Conservation (phyloP, 2,888 invertebrate genomes). For the Portevinia maculata region DNA sequence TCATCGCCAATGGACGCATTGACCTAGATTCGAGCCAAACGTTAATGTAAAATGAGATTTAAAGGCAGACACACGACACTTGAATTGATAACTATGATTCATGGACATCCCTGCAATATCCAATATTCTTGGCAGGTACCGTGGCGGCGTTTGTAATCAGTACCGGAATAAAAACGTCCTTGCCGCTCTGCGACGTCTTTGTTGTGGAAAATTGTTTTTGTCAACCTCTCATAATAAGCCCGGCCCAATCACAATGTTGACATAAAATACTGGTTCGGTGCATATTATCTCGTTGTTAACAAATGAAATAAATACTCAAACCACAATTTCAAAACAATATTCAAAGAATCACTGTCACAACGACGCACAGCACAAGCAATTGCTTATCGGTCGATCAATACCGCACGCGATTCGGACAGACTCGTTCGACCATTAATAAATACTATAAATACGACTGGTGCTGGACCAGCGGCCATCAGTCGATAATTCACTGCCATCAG, state of each 20-base stretch:
- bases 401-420: conserved; percentile 34
- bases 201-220: conserved; percentile 22
- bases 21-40: conserved; percentile 18
- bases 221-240: conserved; percentile 6
- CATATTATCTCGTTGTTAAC: conserved; percentile 39
- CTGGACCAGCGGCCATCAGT: conserved; percentile 67
- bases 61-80: conserved; percentile 3
- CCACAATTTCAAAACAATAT: conserved; percentile 19
- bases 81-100: conserved; percentile 21
- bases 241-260: conserved; percentile 35
- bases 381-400: conserved; percentile 61
- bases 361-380: conserved; percentile 36
- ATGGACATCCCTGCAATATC: conserved; percentile 2
- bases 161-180: conserved; percentile 18
- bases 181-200: neutral
- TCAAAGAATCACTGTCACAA: conserved; percentile 24
- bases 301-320: conserved; percentile 28
- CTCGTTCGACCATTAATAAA: conserved; percentile 24
- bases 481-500: conserved; percentile 52
- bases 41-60: neutral
- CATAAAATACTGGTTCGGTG: neutral
- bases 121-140: neutral
- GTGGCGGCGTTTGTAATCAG: neutral
- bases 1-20: conserved; percentile 1
- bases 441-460: conserved; percentile 64